Evolutionary conservation across 2,888 invertebrate genomes (phyloP).

Genomic region (Chorisops tibialis): DNA sequence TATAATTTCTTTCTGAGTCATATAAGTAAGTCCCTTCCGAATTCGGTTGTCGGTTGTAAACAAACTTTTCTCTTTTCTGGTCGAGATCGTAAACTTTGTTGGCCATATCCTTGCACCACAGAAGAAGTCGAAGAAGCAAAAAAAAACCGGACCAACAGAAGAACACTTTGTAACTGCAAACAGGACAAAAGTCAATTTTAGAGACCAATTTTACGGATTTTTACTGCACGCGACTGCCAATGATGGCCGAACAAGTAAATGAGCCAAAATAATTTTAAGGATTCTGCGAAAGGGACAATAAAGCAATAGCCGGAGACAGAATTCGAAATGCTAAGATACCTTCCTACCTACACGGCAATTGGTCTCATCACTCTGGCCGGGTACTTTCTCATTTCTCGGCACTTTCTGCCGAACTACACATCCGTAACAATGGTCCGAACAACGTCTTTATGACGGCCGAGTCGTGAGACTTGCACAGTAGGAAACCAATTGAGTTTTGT

Average conservation of each 20-base stretch:
- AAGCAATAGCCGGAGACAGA: slow-evolving; percentile 14
- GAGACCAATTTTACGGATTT: slow-evolving; percentile 33
- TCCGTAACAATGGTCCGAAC: not conserved
- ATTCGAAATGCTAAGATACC: slow-evolving; percentile 16
- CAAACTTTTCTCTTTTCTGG: slow-evolving; percentile 18
- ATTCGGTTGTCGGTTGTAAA: slow-evolving; percentile 11
- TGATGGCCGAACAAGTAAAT: slow-evolving; percentile 17
- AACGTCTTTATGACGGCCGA: slow-evolving; percentile 26
- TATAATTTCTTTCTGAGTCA: slow-evolving; percentile 6
- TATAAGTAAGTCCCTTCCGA: slow-evolving; percentile 8
- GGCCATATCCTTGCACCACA: not conserved
- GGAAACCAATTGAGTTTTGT: slow-evolving; percentile 24
- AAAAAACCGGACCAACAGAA: not conserved
- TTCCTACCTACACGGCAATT: not conserved
- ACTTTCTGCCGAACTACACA: not conserved
- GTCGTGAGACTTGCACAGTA: slow-evolving; percentile 32
- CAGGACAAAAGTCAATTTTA: slow-evolving; percentile 27
- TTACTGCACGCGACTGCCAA: slow-evolving; percentile 34
- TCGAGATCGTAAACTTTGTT: slow-evolving; percentile 18
- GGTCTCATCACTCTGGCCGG: not conserved
- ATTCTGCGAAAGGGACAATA: slow-evolving; percentile 6
- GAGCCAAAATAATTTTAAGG: slow-evolving; percentile 12
- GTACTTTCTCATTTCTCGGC: slow-evolving; percentile 13
- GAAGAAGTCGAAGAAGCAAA: not conserved
- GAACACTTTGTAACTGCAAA: slow-evolving; percentile 14